A percentile compares a stretch with the other conserved stretches of the same genome.
Conservation (phyloP, 1,140 invertebrate species). For the Anoplolepis gracilipes region DNA sequence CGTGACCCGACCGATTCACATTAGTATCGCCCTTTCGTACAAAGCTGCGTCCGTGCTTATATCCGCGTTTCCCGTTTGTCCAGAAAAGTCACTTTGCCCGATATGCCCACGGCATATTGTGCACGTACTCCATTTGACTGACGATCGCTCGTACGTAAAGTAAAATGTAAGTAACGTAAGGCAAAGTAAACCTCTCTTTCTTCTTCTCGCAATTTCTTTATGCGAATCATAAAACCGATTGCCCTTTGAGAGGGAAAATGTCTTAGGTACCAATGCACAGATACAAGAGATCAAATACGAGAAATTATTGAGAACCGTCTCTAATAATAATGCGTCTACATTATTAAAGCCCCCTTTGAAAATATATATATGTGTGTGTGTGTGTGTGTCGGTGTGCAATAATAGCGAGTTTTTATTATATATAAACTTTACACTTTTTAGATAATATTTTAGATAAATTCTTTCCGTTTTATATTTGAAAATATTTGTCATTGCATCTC, state of each 20-base stretch:
- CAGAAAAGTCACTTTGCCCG: neutral
- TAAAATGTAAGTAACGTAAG: neutral
- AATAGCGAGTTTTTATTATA: neutral
- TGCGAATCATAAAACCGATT: neutral
- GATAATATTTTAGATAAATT: no score
- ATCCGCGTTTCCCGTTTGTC: neutral
- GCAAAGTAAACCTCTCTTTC: neutral
- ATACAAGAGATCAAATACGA: no score
- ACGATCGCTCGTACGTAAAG: neutral
- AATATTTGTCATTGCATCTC: neutral
- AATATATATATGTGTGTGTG: no score
- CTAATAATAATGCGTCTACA: no score
- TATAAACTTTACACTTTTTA: no score
- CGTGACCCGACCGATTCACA: neutral
- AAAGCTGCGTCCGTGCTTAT: slow-evolving; percentile 10
- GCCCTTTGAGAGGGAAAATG: neutral
- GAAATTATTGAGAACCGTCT: neutral
- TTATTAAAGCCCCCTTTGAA: neutral
- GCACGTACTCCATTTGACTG: neutral
- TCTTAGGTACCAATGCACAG: no score
- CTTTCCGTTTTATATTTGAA: neutral
- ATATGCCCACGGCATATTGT: neutral
- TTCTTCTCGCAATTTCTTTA: neutral
- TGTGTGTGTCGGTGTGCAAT: no score
- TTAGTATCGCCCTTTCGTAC: neutral